Conservation (phyloP, 2,797 vertebrate genomes). For the Alouatta caraya region DNA sequence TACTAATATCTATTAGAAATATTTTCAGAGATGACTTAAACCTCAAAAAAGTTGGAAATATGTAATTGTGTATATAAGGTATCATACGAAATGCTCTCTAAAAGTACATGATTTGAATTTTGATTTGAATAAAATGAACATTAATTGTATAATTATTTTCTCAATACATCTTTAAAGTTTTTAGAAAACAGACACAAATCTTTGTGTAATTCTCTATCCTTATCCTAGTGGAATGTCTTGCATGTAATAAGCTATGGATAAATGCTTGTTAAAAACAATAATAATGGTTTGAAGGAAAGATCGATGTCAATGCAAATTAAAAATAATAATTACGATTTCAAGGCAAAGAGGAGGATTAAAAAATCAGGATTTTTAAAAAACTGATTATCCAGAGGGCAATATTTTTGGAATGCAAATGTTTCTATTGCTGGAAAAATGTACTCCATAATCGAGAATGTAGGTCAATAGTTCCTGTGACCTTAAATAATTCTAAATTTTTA, state of each 20-base stretch:
- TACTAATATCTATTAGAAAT: neutral
- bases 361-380: neutral
- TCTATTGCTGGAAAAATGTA: neutral
- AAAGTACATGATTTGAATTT: neutral
- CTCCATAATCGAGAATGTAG: neutral
- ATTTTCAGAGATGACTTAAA: neutral
- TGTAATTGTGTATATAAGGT: neutral
- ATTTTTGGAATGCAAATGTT: neutral
- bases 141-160: neutral
- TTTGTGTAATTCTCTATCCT: neutral
- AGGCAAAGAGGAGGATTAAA: neutral
- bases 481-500: neutral
- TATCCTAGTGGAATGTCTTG: neutral
- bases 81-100: neutral
- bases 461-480: neutral
- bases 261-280: neutral
- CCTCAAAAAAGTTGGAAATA: neutral
- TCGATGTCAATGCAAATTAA: neutral
- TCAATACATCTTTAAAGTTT: neutral
- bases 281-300: neutral
- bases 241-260: neutral
- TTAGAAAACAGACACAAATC: neutral
- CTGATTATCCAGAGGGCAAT: neutral
- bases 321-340: neutral
- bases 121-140: neutral